phyloP scores from a whole-genome alignment of 2,113 vertebrate species.

The Ciconia maguari region DNA sequence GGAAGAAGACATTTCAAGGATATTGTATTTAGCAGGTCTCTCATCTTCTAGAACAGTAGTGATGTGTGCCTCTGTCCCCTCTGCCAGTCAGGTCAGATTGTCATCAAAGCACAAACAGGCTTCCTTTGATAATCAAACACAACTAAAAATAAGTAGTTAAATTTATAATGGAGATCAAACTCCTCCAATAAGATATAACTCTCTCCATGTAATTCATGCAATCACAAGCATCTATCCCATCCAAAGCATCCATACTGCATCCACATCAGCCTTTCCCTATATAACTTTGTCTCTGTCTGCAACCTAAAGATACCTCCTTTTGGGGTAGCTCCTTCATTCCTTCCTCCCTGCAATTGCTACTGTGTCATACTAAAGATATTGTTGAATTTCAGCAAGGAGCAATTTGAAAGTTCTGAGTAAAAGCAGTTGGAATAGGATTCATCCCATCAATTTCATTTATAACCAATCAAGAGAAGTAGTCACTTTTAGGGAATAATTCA shows the following conservation, averaged over 20 bases:
- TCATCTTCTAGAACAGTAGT: background rate
- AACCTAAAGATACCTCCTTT: background rate
- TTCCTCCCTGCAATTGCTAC: background rate
- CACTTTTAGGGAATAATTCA: background rate
- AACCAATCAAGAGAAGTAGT: background rate
- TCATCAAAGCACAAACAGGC: background rate
- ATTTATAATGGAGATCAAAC: background rate
- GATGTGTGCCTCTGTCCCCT: background rate
- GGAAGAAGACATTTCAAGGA: background rate
- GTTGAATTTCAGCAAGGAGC: background rate
- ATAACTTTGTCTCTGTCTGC: background rate
- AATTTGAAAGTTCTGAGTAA: background rate
- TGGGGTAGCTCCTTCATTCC: background rate
- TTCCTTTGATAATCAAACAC: background rate
- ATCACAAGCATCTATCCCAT: background rate
- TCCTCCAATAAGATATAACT: background rate
- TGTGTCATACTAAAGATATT: background rate
- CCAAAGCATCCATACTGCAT: background rate
- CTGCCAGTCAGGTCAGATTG: background rate
- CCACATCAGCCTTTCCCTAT: background rate
- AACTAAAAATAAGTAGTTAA: background rate
- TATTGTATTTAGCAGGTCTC: background rate
- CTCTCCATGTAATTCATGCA: background rate
- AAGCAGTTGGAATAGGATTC: background rate
- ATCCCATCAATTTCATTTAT: background rate